These are phyloP conservation scores for Vollenhovia emeryi DNA, from an alignment of 1,140 invertebrate genomes.

Conservation along the genomic window DNA sequence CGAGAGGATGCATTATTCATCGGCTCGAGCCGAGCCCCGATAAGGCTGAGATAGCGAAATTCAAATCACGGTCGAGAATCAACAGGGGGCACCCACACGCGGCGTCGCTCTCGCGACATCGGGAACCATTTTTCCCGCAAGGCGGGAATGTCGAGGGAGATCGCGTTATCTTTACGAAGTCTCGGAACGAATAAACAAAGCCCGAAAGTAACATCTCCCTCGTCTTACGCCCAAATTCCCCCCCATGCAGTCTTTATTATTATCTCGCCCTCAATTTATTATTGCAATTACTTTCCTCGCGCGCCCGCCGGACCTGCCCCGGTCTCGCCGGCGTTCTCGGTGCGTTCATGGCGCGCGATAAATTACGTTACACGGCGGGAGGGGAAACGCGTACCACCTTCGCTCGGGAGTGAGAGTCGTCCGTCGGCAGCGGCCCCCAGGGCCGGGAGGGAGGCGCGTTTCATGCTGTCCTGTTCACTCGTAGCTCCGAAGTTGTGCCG, in stretches of 20 bases:
- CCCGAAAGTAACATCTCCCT: neutral
- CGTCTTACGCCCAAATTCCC: neutral
- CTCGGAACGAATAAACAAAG: neutral
- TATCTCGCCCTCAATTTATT: neutral
- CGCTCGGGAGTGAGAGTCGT: neutral
- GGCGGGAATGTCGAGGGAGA: neutral
- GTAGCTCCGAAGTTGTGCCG: constrained; percentile 76
- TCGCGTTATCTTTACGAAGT: neutral
- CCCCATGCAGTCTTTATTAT: neutral
- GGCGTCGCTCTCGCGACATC: neutral
- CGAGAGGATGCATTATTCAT: neutral
- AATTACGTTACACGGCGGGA: neutral
- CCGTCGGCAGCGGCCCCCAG: neutral
- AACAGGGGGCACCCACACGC: neutral
- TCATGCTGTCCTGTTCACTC: constrained; percentile 70
- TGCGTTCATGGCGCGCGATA: neutral
- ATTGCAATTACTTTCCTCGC: neutral
- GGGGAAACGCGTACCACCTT: neutral
- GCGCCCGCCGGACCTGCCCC: neutral
- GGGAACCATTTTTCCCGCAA: neutral
- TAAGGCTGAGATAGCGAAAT: neutral
- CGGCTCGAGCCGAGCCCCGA: neutral
- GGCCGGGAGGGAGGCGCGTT: neutral
- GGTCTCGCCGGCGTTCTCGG: neutral
- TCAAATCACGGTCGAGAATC: neutral